phyloP scores from a whole-genome alignment of 2,888 invertebrate genomes.

The Belgica antarctica region DNA sequence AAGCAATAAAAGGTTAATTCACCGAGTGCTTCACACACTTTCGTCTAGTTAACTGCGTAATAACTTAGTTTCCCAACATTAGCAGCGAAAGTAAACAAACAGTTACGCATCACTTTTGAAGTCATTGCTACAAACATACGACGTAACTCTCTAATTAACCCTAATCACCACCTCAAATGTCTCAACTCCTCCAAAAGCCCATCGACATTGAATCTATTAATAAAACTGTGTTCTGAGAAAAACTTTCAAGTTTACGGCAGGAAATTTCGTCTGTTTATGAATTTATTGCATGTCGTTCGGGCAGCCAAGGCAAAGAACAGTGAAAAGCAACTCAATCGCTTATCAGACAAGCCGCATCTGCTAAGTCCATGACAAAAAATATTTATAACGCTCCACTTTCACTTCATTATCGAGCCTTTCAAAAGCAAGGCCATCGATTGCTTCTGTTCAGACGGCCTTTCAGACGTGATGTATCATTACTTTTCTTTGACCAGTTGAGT shows the following conservation, averaged over 20 bases:
- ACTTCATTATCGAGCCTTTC: not conserved
- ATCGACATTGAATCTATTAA: conserved; percentile 1
- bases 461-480: not conserved
- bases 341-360: not conserved
- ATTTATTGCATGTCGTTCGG: conserved; percentile 5
- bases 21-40: too few species aligned
- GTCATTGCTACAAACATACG: too few species aligned
- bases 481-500: conserved; percentile 16
- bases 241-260: not conserved
- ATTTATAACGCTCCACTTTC: not conserved
- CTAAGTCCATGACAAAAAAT: too few species aligned
- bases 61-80: too few species aligned
- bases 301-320: too few species aligned
- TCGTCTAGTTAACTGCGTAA: too few species aligned
- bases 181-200: too few species aligned
- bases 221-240: not conserved
- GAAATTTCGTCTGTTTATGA: not conserved
- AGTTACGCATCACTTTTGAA: too few species aligned
- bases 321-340: not conserved
- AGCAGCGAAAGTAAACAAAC: too few species aligned
- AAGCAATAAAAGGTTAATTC: too few species aligned
- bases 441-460: not conserved
- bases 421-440: not conserved
- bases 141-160: too few species aligned
- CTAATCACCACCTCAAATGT: too few species aligned